Evolutionary conservation across 1,140 invertebrate species (phyloP).

Genomic region (Papilio helenus): DNA sequence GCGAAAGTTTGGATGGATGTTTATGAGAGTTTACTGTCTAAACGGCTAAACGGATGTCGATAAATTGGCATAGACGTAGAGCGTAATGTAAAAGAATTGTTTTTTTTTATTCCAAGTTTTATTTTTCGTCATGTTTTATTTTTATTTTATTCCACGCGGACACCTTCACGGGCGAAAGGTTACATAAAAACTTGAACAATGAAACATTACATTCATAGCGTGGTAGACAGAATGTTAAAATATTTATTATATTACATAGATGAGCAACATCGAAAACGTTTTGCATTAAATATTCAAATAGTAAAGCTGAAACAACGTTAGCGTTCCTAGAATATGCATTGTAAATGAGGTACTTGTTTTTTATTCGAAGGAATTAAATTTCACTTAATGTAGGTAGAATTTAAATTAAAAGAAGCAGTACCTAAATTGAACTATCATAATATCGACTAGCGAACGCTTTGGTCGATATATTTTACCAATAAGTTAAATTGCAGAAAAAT

Average conservation of each 20-base stretch:
- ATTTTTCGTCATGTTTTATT: no score
- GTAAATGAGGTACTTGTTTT: not conserved
- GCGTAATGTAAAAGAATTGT: no score
- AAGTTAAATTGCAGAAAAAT: no score
- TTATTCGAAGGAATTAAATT: not conserved
- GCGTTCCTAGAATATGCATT: slow-evolving; percentile 13
- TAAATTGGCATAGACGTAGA: no score
- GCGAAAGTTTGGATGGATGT: no score
- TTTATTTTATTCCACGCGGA: no score
- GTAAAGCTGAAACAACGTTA: not conserved
- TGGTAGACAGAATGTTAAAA: slow-evolving; percentile 17
- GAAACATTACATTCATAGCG: not conserved
- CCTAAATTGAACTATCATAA: not conserved
- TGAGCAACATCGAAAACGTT: not conserved
- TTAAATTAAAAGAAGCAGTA: not conserved
- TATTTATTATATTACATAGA: not conserved
- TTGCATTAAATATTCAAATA: slow-evolving; percentile 7
- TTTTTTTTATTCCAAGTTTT: no score
- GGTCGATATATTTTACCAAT: not conserved
- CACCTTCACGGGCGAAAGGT: no score
- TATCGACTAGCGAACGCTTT: no score
- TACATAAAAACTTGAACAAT: not conserved
- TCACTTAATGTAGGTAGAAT: not conserved
- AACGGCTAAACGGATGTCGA: no score
- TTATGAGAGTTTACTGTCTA: no score